phyloP scores from a whole-genome alignment of 2,888 invertebrate genomes.

The Orthonevra nobilis region DNA sequence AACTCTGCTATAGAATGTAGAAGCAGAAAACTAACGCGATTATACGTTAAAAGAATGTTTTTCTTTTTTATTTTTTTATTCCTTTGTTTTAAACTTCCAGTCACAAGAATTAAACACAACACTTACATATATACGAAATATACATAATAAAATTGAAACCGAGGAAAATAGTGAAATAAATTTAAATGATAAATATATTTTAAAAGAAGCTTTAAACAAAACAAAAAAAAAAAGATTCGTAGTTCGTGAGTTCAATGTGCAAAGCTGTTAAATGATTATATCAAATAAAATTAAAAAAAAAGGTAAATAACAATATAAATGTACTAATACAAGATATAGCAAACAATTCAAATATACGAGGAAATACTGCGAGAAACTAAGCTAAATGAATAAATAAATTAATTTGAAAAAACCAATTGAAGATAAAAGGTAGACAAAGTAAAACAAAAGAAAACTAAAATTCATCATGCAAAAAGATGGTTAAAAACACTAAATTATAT shows the following conservation, averaged over 20 bases:
- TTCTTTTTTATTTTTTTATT: conserved; percentile 40
- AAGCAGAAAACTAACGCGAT: too few species aligned
- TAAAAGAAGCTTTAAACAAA: conserved; percentile 52
- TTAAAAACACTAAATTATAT: conserved; percentile 34
- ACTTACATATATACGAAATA: conserved; percentile 20
- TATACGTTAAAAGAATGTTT: conserved; percentile 68
- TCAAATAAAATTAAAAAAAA: conserved; percentile 11
- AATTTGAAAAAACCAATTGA: conserved; percentile 56
- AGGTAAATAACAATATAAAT: conserved; percentile 13
- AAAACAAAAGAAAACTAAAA: conserved; percentile 11
- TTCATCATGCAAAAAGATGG: conserved; percentile 28
- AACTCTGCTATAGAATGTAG: too few species aligned
- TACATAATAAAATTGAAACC: conserved; percentile 11
- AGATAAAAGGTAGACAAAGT: conserved; percentile 15
- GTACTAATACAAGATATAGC: conserved; percentile 1
- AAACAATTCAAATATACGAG: conserved; percentile 16
- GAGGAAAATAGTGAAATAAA: conserved; percentile 57
- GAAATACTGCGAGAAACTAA: not conserved
- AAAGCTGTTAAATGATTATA: conserved; percentile 17
- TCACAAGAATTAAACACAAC: conserved; percentile 31
- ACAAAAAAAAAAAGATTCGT: conserved; percentile 10
- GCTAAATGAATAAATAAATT: not conserved
- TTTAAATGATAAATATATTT: conserved; percentile 52
- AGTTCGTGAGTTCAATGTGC: conserved; percentile 55
- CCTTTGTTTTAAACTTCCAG: conserved; percentile 39